Evolutionary conservation across 2,888 invertebrate species (phyloP), one percentile per base, ranked within the genome.

Genomic region (Bruchidius siliquastri): DNA sequence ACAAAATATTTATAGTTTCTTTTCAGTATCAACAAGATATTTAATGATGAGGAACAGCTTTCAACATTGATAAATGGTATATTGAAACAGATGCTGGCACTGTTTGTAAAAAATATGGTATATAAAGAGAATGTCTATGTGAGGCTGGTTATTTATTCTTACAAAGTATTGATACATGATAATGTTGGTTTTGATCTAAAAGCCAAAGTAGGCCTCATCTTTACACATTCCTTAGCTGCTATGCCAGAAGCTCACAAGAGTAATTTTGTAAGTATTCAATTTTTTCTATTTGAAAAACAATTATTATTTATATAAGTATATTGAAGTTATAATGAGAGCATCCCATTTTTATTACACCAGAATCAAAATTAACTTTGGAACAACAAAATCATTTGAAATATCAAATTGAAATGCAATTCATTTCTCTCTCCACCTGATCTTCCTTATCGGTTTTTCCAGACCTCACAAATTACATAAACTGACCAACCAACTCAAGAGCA

Each of bases 111-210:
- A 74, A 71, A 79, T 21, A 32, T 76, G 69, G 71, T 77, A 6
- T 77, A 79, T 68, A 75, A 76, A 10, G 68, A 75, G n/a, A 75
- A 73, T 73, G 73, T 80, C 13, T 76, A 80, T 22, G 71, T 77
- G 2, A 77, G 78, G 8, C 76, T 83, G 21, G 73, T 82, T 69
- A 74, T 80, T 71, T 78, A 79, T 30, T 81, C 78, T 21, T 81
- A 83, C 73, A 74, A 81, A 67, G 76, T 85, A 30, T 79, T 86
- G 20, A 77, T 77, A 20, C 78, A 90, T 78, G 85, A 86, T 3
- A 89, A 90, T 74, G 87, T 91, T 0, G 90, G 91, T 0, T 91
- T 92, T 89, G 92, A 93, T 80, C 90, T 91, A 0, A 91, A 91
- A 81, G 88, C 89, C 6, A 90, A 92, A 79, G 89, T 90, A 76